phyloP scores from a whole-genome alignment of 2,113 vertebrate genomes.

The Hydrolagus affinis region DNA sequence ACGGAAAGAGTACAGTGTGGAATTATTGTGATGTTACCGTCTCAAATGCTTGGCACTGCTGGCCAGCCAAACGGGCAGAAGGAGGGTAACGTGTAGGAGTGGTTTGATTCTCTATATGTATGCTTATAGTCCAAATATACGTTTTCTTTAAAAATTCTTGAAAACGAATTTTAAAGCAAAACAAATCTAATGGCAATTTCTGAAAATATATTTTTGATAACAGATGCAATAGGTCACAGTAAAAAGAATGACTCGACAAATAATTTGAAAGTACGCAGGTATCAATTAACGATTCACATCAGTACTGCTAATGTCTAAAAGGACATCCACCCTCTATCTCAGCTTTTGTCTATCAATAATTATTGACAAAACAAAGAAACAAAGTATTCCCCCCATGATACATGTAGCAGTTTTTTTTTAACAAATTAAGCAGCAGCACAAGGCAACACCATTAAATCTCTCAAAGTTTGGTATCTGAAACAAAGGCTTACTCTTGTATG shows the following conservation, averaged over 20 bases:
- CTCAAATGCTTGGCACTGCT: no score
- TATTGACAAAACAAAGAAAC: not conserved
- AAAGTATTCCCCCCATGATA: not conserved
- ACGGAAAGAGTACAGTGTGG: no score
- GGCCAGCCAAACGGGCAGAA: no score
- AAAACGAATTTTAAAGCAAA: not conserved
- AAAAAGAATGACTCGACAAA: not conserved
- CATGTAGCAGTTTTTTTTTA: not conserved
- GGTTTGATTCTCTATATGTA: no score
- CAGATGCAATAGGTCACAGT: not conserved
- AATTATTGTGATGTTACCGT: no score
- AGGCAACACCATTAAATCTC: not conserved
- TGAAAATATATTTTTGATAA: not conserved
- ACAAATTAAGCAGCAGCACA: not conserved
- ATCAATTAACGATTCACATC: conserved; percentile 18
- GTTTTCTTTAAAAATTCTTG: not conserved
- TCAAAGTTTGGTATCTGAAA: not conserved
- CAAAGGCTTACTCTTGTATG: not conserved
- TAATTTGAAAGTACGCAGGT: conserved; percentile 12
- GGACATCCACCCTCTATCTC: conserved; percentile 11
- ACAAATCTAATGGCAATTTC: not conserved
- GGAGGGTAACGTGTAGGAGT: no score
- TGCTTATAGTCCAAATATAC: not conserved
- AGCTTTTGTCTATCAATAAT: not conserved
- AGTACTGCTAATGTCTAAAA: conserved; percentile 18